These are phyloP conservation scores for Melanerpes aurifrons DNA, from an alignment of 2,113 vertebrate species.

Conservation along the genomic window DNA sequence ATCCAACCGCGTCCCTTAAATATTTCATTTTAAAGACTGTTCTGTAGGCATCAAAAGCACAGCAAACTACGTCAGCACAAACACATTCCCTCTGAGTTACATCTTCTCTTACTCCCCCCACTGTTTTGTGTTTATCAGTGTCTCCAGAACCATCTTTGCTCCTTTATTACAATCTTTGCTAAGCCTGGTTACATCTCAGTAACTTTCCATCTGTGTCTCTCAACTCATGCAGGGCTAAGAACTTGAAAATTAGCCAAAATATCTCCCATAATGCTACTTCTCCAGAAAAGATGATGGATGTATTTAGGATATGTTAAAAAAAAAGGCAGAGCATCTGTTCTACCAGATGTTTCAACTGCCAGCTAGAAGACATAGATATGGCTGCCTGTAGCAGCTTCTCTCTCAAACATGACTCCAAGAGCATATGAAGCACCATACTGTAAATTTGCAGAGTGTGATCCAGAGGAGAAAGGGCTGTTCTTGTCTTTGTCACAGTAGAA, in stretches of 20 bases:
- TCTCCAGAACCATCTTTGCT: neutral
- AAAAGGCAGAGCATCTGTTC: neutral
- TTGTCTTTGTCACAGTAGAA: neutral
- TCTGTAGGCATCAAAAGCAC: neutral
- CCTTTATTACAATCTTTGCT: neutral
- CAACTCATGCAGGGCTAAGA: neutral
- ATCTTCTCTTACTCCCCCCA: no score
- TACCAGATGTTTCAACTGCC: neutral
- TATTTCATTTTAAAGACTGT: neutral
- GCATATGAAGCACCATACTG: neutral
- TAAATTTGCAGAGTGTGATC: neutral
- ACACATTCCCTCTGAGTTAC: neutral
- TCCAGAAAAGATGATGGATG: neutral
- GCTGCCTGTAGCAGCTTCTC: neutral
- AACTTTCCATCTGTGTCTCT: neutral
- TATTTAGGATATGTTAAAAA: neutral
- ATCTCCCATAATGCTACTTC: neutral
- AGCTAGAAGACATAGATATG: accelerated
- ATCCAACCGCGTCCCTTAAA: neutral
- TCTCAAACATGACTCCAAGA: neutral
- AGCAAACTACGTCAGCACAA: neutral
- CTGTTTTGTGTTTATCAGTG: no score
- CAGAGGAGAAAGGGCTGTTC: neutral
- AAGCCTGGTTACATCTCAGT: neutral
- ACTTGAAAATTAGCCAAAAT: neutral